Evolutionary conservation across 2,888 invertebrate genomes (phyloP).

Genomic region (Eulithis testata): DNA sequence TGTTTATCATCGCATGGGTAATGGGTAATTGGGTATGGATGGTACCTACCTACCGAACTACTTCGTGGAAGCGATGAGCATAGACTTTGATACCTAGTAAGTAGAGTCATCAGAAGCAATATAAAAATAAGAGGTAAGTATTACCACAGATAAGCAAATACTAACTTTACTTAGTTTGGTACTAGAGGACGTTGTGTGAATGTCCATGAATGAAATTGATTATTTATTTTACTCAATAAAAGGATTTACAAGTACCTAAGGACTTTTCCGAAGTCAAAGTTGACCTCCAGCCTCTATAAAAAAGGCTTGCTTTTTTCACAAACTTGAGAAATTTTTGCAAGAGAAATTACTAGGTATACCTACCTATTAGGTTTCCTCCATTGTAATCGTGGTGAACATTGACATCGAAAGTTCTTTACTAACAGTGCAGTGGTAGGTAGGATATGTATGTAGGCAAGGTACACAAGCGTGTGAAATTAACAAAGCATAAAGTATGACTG

Average conservation of each 20-base stretch:
- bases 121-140: too few relatives aligned
- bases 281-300: too few relatives aligned
- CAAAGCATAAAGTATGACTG: conserved; percentile 20
- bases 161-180: too few relatives aligned
- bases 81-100: not conserved
- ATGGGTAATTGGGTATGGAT: not conserved
- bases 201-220: too few relatives aligned
- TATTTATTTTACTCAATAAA: not conserved
- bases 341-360: not conserved
- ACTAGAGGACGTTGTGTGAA: too few relatives aligned
- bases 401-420: not conserved
- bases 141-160: too few relatives aligned
- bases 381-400: not conserved
- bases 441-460: not conserved
- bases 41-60: not conserved
- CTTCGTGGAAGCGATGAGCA: conserved; percentile 7
- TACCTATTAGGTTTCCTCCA: not conserved
- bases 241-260: too few relatives aligned
- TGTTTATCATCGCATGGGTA: conserved; percentile 14
- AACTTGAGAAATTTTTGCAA: not conserved
- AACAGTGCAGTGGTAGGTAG: not conserved
- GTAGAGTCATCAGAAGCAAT: too few relatives aligned
- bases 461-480: conserved; percentile 13
- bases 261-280: too few relatives aligned
- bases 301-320: too few relatives aligned